These are phyloP conservation scores for Tricholaema leucomelas DNA, from an alignment of 2,113 vertebrate species.

Conservation along the genomic window DNA sequence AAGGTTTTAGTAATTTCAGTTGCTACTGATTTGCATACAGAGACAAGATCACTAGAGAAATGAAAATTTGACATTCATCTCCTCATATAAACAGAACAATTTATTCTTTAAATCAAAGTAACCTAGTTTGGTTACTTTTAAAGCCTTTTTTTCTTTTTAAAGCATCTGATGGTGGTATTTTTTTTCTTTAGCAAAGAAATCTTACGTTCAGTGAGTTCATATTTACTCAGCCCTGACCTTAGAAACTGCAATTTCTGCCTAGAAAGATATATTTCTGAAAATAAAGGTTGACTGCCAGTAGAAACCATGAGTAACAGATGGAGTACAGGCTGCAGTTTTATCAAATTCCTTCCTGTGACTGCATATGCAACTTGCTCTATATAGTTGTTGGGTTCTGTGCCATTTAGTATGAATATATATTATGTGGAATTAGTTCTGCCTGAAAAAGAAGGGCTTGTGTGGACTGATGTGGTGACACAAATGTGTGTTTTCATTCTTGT, in stretches of 20 bases:
- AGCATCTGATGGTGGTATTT: not conserved
- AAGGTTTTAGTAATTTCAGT: not conserved
- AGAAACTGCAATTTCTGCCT: conserved; percentile 15
- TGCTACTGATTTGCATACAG: conserved; percentile 26
- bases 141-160: not conserved
- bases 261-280: conserved; percentile 12
- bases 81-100: conserved; percentile 4
- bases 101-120: conserved; percentile 48
- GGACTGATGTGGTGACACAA: not conserved
- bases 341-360: not conserved
- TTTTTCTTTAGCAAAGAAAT: not conserved
- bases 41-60: conserved; percentile 4
- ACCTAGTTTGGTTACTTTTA: conserved; percentile 3
- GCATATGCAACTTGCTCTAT: not conserved
- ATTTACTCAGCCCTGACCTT: conserved; percentile 13
- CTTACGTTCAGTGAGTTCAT: not conserved
- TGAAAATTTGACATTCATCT: conserved; percentile 42
- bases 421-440: not conserved
- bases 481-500: not conserved
- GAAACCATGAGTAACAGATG: conserved; percentile 27
- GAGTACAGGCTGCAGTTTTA: not conserved
- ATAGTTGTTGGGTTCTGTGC: not conserved
- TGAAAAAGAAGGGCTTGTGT: not conserved
- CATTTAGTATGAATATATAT: not conserved
- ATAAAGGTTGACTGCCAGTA: not conserved